A percentile compares a stretch with the other conserved stretches of the same genome.
These are phyloP conservation scores for Phaethon lepturus DNA, from an alignment of 2,113 vertebrate species.

Conservation along the genomic window DNA sequence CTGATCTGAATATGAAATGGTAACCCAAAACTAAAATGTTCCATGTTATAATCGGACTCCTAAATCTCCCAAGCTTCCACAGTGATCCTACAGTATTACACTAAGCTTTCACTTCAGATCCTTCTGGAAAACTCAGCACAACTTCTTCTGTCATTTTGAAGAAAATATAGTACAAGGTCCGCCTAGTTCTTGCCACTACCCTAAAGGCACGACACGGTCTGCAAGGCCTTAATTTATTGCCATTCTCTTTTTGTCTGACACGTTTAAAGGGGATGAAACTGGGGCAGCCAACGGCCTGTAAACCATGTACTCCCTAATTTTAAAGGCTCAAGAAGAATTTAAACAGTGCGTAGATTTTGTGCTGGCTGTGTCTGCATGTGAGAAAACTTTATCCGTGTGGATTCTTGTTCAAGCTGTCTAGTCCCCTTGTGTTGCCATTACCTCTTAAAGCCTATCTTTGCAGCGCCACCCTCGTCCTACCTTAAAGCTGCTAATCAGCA, in stretches of 20 bases:
- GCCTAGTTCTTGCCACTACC: not conserved
- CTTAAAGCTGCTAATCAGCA: not conserved
- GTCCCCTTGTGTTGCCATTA: not conserved
- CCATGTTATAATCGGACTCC: not conserved
- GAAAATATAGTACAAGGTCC: not conserved
- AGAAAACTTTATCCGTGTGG: not conserved
- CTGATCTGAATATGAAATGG: not conserved
- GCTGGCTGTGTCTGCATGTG: not conserved
- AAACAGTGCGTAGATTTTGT: not conserved
- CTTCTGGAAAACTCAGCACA: not conserved
- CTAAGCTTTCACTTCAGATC: slow-evolving; percentile 6
- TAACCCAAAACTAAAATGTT: not conserved
- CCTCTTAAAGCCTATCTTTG: not conserved
- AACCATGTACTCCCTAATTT: not conserved
- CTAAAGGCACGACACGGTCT: not conserved
- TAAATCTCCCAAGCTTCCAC: not conserved
- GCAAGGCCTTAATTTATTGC: not conserved
- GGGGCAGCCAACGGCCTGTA: not conserved
- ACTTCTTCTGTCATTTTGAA: not conserved
- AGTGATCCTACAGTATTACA: not conserved
- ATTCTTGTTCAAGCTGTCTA: not conserved
- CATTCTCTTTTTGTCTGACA: not conserved
- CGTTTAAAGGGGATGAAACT: not conserved
- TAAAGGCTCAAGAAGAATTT: not conserved
- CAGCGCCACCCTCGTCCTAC: not conserved